A percentile compares a stretch with the other conserved stretches of the same genome.
Conservation (phyloP, 35 echinoderm and acorn worm species). For the Holothuria glaberrima region DNA sequence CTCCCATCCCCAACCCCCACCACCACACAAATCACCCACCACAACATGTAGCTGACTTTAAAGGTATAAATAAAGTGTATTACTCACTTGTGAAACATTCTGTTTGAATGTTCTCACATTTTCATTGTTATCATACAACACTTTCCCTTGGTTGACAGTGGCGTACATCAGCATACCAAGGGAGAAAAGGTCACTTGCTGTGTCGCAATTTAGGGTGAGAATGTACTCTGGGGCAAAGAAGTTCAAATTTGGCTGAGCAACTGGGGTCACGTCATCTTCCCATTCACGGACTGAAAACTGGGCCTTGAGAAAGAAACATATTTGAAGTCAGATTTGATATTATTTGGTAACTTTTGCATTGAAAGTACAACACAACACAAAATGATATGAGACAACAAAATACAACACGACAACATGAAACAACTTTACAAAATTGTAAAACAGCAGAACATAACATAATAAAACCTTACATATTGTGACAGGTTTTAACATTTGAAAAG, state of each 20-base stretch:
- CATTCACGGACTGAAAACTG: conserved; percentile 77
- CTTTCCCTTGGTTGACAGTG: conserved; percentile 78
- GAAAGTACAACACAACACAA: no score
- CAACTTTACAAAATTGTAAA: no score
- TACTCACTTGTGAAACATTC: conserved; percentile 81
- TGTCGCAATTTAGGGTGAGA: conserved; percentile 91
- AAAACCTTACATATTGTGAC: no score
- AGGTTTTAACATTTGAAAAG: no score
- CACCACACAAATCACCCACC: no score
- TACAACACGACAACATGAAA: no score
- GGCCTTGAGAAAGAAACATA: conserved; percentile 41
- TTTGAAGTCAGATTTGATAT: neutral
- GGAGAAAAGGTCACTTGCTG: conserved; percentile 93
- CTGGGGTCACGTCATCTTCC: conserved; percentile 55
- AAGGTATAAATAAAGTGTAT: neutral
- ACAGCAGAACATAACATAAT: no score
- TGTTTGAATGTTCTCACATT: conserved; percentile 74
- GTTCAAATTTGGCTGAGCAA: conserved; percentile 85
- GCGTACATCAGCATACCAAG: conserved; percentile 95
- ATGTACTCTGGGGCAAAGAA: conserved; percentile 94
- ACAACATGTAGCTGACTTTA: no score
- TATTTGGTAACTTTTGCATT: no score
- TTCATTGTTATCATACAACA: conserved; percentile 80
- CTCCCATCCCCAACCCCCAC: neutral
- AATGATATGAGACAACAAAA: no score